Percentiles rank a stretch among this genome's conserved stretches.
These are phyloP conservation scores for Ischnus inquisitorius DNA, from an alignment of 2,888 invertebrate genomes.

Conservation along the genomic window DNA sequence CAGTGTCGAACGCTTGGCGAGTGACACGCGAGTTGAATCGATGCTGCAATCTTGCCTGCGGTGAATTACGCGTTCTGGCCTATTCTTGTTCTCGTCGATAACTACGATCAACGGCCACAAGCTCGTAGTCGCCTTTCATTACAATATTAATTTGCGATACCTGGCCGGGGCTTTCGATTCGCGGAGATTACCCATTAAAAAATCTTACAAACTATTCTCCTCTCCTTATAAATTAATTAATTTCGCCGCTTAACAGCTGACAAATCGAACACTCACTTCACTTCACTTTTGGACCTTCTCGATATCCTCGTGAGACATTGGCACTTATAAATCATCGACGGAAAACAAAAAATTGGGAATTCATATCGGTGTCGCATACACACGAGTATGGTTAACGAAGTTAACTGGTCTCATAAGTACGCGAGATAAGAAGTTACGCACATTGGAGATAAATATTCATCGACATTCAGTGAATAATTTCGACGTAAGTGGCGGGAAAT, in stretches of 20 bases:
- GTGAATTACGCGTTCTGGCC: constrained; percentile 14
- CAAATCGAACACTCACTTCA: too few relatives aligned
- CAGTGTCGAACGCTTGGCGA: constrained; percentile 17
- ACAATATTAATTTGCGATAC: constrained; percentile 30
- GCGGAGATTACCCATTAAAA: background rate
- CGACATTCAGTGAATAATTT: constrained; percentile 88
- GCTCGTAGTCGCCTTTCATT: background rate
- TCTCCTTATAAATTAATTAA: background rate
- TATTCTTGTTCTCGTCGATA: constrained; percentile 20
- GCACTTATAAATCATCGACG: constrained; percentile 57
- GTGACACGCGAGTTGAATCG: constrained; percentile 16
- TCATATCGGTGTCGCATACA: constrained; percentile 17
- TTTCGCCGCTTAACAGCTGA: background rate
- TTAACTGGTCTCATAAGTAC: constrained; percentile 41
- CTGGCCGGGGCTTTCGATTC: constrained; percentile 8
- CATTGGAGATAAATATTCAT: constrained; percentile 20
- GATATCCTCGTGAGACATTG: constrained; percentile 38
- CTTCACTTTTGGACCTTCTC: constrained; percentile 14
- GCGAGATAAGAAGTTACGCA: constrained; percentile 4
- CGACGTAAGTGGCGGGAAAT: constrained; percentile 97
- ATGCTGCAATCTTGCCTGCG: constrained; percentile 3
- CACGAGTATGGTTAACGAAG: constrained; percentile 4
- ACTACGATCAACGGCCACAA: background rate
- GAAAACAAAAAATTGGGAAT: background rate
- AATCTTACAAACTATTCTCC: constrained; percentile 6